Conservation (phyloP, 2,888 invertebrate genomes). For the Dicycla oo region DNA sequence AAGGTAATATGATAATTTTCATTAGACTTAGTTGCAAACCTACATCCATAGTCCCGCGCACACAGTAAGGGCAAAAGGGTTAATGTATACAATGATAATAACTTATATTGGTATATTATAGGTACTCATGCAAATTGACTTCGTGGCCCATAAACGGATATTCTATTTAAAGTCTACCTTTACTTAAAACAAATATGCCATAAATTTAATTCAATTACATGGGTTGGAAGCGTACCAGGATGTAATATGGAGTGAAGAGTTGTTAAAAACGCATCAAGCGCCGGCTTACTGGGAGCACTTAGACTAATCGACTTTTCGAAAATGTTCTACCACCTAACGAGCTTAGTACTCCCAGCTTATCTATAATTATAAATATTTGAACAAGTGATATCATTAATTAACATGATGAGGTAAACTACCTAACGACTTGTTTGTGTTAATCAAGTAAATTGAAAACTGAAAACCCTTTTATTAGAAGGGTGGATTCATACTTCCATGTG, state of each 20-base stretch:
- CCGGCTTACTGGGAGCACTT: slow-evolving; percentile 65
- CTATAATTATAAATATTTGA: slow-evolving; percentile 53
- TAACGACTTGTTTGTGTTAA: slow-evolving; percentile 19
- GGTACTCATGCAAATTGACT: slow-evolving; percentile 61
- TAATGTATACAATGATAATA: slow-evolving; percentile 66
- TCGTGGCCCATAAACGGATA: slow-evolving; percentile 45
- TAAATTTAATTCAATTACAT: slow-evolving; percentile 55
- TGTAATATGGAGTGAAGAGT: slow-evolving; percentile 69
- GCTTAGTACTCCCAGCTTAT: slow-evolving; percentile 63
- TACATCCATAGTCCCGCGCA: slow-evolving; percentile 38
- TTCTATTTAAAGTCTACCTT: slow-evolving; percentile 49
- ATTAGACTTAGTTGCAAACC: slow-evolving; percentile 64
- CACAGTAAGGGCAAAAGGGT: slow-evolving; percentile 62
- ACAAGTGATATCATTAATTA: slow-evolving; percentile 43
- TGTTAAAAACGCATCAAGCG: slow-evolving; percentile 81
- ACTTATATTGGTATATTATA: slow-evolving; percentile 26
- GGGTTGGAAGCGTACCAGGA: slow-evolving; percentile 68
- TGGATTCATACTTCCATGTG: not conserved
- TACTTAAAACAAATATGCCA: slow-evolving; percentile 49
- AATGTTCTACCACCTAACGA: slow-evolving; percentile 70
- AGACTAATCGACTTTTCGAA: slow-evolving; percentile 68
- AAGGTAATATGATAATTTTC: slow-evolving; percentile 63
- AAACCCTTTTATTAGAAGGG: not conserved
- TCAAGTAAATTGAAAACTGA: slow-evolving; percentile 1
- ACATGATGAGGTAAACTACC: slow-evolving; percentile 20